phyloP scores from a whole-genome alignment of 2,888 invertebrate species.

The Epistrophe eligans region DNA sequence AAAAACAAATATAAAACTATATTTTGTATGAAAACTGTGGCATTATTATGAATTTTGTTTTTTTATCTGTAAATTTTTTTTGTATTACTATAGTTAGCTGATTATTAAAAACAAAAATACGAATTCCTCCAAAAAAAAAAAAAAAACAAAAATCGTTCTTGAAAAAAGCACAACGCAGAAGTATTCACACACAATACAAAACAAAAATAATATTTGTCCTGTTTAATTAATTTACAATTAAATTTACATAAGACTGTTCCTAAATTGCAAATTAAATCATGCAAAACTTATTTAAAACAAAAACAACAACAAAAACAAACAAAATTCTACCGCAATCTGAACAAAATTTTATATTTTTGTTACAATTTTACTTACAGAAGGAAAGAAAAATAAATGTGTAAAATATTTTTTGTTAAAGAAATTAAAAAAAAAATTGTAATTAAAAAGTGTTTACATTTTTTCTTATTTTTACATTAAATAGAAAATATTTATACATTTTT shows the following conservation, averaged over 20 bases:
- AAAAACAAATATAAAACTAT: conserved; percentile 41
- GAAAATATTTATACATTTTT: conserved; percentile 63
- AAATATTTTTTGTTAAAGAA: conserved; percentile 38
- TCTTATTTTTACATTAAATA: conserved; percentile 57
- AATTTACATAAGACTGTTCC: conserved; percentile 72
- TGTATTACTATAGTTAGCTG: conserved; percentile 70
- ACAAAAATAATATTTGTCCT: conserved; percentile 44
- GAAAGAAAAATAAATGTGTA: conserved; percentile 17
- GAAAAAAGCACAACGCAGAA: conserved; percentile 71
- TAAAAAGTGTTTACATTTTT: conserved; percentile 66
- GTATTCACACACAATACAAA: conserved; percentile 61
- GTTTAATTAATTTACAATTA: conserved; percentile 55
- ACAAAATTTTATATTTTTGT: conserved; percentile 70
- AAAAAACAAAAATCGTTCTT: conserved; percentile 51
- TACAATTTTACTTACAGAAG: conserved; percentile 59
- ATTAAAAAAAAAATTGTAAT: conserved; percentile 33
- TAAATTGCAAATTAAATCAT: conserved; percentile 67
- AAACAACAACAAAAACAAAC: conserved; percentile 39
- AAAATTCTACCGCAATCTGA: conserved; percentile 63
- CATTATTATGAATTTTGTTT: conserved; percentile 73
- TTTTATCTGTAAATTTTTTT: conserved; percentile 59
- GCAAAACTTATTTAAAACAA: conserved; percentile 60
- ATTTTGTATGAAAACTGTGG: conserved; percentile 70
- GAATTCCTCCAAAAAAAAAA: conserved; percentile 56
- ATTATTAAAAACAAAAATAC: conserved; percentile 64